phyloP scores from a whole-genome alignment of 2,797 vertebrate genomes.

The Coccyzus lansbergi region DNA sequence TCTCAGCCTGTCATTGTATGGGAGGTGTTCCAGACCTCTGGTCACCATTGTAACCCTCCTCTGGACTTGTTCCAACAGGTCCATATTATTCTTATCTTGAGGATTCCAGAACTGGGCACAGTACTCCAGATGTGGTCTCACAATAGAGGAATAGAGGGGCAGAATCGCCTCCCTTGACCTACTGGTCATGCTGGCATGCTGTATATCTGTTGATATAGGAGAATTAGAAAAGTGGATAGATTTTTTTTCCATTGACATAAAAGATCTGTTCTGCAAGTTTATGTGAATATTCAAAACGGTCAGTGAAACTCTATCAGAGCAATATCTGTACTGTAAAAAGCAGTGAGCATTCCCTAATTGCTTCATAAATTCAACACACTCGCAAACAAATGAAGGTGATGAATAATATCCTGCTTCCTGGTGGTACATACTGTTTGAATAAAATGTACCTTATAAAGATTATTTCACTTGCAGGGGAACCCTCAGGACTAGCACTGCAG shows the following conservation, averaged over 20 bases:
- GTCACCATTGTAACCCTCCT: too few relatives aligned
- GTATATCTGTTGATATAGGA: not conserved
- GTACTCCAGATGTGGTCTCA: too few relatives aligned
- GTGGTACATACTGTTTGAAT: not conserved
- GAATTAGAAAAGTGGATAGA: not conserved
- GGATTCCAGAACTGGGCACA: too few relatives aligned
- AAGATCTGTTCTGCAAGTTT: not conserved
- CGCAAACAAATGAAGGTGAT: not conserved
- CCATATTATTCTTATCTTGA: too few relatives aligned
- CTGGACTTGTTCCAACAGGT: too few relatives aligned
- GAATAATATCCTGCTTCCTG: not conserved
- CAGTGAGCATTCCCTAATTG: not conserved
- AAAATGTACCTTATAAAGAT: not conserved
- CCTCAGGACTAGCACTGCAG: not conserved
- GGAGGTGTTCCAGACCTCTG: too few relatives aligned
- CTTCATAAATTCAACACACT: not conserved
- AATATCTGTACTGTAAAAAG: not conserved
- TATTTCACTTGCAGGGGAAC: not conserved
- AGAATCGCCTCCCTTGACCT: too few relatives aligned
- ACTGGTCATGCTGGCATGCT: too few relatives aligned
- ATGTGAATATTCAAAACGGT: not conserved
- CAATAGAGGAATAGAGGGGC: too few relatives aligned
- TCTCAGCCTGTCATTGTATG: too few relatives aligned
- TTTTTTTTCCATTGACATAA: not conserved
- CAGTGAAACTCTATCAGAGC: not conserved